Base-by-base conservation (phyloP, 2,888 invertebrate genomes). In the Euclidia mi region DNA sequence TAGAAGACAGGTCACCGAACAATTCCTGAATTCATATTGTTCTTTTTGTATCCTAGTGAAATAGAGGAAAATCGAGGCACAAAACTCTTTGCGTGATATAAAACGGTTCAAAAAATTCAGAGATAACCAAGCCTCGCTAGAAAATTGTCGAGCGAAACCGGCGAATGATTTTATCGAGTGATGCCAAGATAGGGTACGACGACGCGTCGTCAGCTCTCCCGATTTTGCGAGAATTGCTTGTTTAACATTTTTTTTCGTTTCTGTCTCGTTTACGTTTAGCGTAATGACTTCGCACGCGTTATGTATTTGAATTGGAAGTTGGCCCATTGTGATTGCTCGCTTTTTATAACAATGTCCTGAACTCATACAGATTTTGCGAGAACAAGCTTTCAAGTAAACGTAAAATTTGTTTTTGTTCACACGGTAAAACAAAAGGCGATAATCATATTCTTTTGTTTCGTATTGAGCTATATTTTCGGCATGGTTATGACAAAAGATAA, bases 171-270 rank as follows among this genome's bases (percentile, higher is more conserved):
- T 55, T 79, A 71, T 76, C 84, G 84, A 75, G 63, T 71, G 56
- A 58, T 71, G 49, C 43, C 49, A 38, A 61, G 76, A 87, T 89
- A 78, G 62, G 38, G 28, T n/a, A n/a, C n/a, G 63, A 63, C 76
- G 58, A 56, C 60, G 72, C 75, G 79, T 83, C 83, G 88, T 87
- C 89, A 91, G 88, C 75, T 84, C 88, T 87, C 82, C 78, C 83
- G 87, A 86, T 87, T 75, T 85, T 82, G 79, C 85, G 87, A 75
- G 87, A 91, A 90, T 90, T 87, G 91, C 91, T 91, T 92, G 90
- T 90, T 91, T 89, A 89, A 89, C 90, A 91, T 91, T 91, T 91
- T 90, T 91, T 89, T 88, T 85, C 85, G 82, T 81, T 87, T 87
- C 81, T 85, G 85, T 87, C 85, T 87, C 88, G 82, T 87, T 86